phyloP scores from a whole-genome alignment of 2,113 vertebrate genomes.

The Lanius ludovicianus region DNA sequence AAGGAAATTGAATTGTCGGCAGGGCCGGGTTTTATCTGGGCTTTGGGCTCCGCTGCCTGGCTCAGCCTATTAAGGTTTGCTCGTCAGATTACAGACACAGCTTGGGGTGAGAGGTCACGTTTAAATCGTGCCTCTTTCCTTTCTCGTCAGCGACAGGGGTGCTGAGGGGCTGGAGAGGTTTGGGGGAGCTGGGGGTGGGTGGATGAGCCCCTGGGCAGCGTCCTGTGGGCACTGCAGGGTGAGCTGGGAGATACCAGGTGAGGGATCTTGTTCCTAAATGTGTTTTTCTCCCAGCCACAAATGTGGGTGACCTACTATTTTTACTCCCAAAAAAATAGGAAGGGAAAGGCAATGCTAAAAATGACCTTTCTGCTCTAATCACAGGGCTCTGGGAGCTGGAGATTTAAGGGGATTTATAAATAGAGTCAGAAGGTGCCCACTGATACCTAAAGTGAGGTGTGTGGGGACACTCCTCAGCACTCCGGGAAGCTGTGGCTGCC shows the following conservation, averaged over 20 bases:
- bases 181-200: not conserved
- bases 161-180: not conserved
- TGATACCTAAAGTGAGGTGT: not conserved
- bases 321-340: not conserved
- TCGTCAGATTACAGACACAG: constrained; percentile 65
- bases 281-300: not conserved
- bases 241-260: not conserved
- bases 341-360: not conserved
- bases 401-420: not conserved
- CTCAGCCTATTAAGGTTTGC: constrained; percentile 42
- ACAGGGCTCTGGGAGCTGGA: not conserved
- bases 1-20: constrained; percentile 69
- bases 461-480: not conserved
- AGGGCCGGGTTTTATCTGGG: constrained; percentile 58
- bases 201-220: not conserved
- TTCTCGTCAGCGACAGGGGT: not conserved
- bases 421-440: not conserved
- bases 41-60: constrained; percentile 55
- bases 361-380: not conserved
- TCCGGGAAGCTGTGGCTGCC: not conserved
- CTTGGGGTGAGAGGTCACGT: constrained; percentile 56
- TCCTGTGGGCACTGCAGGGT: not conserved
- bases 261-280: not conserved
- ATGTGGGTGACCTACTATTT: not conserved
- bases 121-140: constrained; percentile 6